Evolutionary conservation across 2,888 invertebrate species (phyloP).

Genomic region (Odontomyia ornata): DNA sequence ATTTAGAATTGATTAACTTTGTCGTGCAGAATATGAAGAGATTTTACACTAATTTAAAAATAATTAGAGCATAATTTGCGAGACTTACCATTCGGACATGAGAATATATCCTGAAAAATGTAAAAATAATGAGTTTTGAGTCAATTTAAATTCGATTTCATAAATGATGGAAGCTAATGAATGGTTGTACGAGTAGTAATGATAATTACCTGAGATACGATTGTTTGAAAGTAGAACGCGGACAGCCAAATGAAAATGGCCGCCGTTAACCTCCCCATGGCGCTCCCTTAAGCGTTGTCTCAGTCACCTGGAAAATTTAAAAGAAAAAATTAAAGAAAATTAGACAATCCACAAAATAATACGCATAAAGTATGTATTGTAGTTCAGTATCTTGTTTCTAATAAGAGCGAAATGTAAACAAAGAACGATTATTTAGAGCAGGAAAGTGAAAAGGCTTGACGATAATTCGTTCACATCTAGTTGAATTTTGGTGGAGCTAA

Average conservation of each 20-base stretch:
- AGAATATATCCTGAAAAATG: constrained; percentile 60
- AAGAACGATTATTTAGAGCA: no score
- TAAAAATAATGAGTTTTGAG: constrained; percentile 41
- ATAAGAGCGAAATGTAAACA: no score
- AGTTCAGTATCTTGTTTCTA: no score
- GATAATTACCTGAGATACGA: constrained; percentile 53
- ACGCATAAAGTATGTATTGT: no score
- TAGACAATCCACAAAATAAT: no score
- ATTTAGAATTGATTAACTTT: neutral
- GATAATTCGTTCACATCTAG: no score
- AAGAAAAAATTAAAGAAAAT: neutral
- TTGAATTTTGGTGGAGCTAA: no score
- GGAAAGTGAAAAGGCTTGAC: no score
- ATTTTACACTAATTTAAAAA: constrained; percentile 2
- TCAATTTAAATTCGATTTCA: constrained; percentile 35
- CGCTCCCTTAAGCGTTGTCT: constrained; percentile 48
- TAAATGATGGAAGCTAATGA: constrained; percentile 8
- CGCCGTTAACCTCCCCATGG: constrained; percentile 63
- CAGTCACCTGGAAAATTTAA: constrained; percentile 47
- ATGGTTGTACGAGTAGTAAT: no score
- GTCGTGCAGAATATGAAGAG: neutral
- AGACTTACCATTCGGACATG: constrained; percentile 64
- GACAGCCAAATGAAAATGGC: constrained; percentile 64
- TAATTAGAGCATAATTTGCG: constrained; percentile 6
- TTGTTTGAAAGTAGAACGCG: constrained; percentile 56